These are phyloP conservation scores for Diachrysia chrysitis DNA, from an alignment of 2,888 invertebrate species.

Conservation along the genomic window DNA sequence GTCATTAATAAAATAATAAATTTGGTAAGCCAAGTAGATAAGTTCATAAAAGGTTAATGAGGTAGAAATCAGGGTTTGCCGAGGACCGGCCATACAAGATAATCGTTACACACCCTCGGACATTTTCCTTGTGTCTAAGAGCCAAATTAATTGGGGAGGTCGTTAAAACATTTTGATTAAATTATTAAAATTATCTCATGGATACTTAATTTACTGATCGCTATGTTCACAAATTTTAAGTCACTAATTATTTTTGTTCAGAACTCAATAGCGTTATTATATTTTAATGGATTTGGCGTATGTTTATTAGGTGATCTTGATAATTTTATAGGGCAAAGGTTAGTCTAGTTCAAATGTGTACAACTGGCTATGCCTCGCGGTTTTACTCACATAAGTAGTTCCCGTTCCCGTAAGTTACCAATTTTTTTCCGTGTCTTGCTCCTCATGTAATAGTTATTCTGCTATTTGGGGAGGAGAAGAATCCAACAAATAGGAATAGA, in stretches of 20 bases:
- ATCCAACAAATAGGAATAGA: too few species aligned
- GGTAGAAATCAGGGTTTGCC: conserved; percentile 51
- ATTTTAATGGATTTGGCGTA: not conserved
- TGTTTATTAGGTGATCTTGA: not conserved
- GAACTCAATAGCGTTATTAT: not conserved
- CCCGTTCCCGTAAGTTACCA: too few species aligned
- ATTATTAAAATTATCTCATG: conserved; percentile 50
- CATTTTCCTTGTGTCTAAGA: conserved; percentile 60
- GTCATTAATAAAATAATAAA: conserved; percentile 14
- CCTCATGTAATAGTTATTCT: too few species aligned
- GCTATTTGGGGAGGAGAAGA: too few species aligned
- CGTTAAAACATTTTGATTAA: conserved; percentile 66
- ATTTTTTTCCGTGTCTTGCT: too few species aligned
- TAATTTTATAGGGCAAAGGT: too few species aligned
- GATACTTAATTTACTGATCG: conserved; percentile 28
- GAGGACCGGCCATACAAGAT: conserved; percentile 60
- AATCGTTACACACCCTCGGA: conserved; percentile 63
- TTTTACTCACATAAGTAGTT: too few species aligned
- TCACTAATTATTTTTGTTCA: conserved; percentile 13
- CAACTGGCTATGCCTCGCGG: too few species aligned
- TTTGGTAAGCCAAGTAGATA: conserved; percentile 27
- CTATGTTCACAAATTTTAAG: conserved; percentile 7
- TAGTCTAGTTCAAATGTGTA: too few species aligned
- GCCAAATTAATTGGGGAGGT: conserved; percentile 61
- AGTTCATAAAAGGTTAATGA: conserved; percentile 58